A percentile compares a stretch with the other conserved stretches of the same genome.
phyloP scores from a whole-genome alignment of 2,113 vertebrate genomes.

The Myotis brandtii region DNA sequence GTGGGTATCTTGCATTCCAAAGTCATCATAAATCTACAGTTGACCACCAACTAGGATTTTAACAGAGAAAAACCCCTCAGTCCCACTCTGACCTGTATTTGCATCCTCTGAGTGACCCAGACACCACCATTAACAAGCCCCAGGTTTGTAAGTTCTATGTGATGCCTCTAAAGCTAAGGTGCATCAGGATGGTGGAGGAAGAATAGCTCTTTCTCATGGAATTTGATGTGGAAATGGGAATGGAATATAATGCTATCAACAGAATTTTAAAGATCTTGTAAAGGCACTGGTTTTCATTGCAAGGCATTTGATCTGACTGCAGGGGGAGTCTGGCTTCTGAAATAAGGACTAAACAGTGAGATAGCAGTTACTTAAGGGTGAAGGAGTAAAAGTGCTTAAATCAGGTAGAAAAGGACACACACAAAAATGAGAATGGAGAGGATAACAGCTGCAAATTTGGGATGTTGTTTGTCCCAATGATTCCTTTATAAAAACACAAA shows the following conservation, averaged over 20 bases:
- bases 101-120: neutral
- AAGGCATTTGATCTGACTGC: neutral
- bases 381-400: neutral
- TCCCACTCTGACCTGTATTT: neutral
- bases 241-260: neutral
- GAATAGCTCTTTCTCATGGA: neutral
- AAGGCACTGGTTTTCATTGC: neutral
- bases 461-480: neutral
- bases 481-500: neutral
- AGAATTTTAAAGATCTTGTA: neutral
- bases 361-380: neutral
- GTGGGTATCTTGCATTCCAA: neutral
- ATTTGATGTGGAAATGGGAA: neutral
- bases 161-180: neutral
- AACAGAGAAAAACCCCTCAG: neutral
- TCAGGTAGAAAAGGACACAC: neutral
- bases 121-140: neutral
- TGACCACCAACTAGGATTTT: neutral
- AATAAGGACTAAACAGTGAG: neutral
- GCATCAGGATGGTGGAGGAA: neutral
- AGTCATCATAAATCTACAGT: neutral
- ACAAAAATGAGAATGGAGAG: neutral
- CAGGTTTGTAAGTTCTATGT: neutral
- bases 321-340: neutral
- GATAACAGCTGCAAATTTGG: neutral